phyloP scores from a whole-genome alignment of 2,888 invertebrate genomes.

The Archaeoteleia sp. region DNA sequence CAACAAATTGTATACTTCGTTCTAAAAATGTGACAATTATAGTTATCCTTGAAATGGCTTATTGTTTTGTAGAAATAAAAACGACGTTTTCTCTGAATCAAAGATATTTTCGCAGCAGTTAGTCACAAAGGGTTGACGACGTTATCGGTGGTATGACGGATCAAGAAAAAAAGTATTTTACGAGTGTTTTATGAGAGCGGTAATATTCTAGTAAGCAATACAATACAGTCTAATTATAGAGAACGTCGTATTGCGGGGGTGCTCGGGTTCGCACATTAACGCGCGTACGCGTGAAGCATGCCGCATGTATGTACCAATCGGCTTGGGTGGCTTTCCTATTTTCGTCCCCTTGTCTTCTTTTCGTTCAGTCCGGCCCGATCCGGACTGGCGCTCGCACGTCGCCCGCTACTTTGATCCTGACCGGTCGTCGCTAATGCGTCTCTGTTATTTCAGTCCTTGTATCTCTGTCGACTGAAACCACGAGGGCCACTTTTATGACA shows the following conservation, averaged over 20 bases:
- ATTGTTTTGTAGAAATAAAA: too few species aligned
- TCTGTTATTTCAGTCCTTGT: constrained; percentile 71
- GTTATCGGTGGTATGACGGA: constrained; percentile 13
- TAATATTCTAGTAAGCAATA: constrained; percentile 70
- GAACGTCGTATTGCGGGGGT: constrained; percentile 58
- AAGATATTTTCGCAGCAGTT: constrained; percentile 19
- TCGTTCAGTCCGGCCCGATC: constrained; percentile 36
- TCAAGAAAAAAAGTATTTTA: constrained; percentile 60
- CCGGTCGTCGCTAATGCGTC: constrained; percentile 68
- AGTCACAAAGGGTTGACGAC: constrained; percentile 6
- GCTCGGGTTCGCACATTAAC: constrained; percentile 62
- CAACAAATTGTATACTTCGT: too few species aligned
- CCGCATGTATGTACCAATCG: constrained; percentile 50
- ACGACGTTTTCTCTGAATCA: too few species aligned
- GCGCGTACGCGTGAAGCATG: constrained; percentile 66
- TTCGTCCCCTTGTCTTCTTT: constrained; percentile 62
- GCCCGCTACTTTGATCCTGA: constrained; percentile 65
- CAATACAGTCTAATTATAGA: constrained; percentile 73
- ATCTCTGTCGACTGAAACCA: constrained; percentile 52
- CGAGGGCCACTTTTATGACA: constrained; percentile 24
- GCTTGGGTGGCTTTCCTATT: constrained; percentile 71
- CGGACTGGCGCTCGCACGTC: constrained; percentile 47
- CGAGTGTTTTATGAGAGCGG: constrained; percentile 68
- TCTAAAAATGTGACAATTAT: too few species aligned
- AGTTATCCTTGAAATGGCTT: too few species aligned